These are phyloP conservation scores for Cephus cinctus DNA, from an alignment of 1,140 invertebrate genomes.

Conservation along the genomic window DNA sequence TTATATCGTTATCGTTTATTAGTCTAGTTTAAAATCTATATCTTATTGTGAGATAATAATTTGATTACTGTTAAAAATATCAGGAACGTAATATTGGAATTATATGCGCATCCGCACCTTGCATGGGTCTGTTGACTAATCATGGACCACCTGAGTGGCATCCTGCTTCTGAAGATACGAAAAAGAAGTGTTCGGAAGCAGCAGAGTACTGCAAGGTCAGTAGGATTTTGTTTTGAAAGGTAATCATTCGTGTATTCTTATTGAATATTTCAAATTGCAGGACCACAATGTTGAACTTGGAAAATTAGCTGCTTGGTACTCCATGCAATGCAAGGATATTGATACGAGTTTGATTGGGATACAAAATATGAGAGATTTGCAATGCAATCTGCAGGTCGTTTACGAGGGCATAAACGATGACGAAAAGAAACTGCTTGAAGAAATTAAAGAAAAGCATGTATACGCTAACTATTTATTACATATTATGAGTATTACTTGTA, in stretches of 20 bases:
- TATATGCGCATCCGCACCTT: conserved; percentile 78
- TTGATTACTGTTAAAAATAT: conserved; percentile 29
- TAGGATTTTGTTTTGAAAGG: conserved; percentile 4
- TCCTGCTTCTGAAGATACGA: conserved; percentile 70
- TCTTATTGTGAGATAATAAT: conserved; percentile 4
- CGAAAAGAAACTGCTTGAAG: conserved; percentile 61
- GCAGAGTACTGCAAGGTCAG: conserved; percentile 65
- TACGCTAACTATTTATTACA: no score
- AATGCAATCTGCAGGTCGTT: conserved; percentile 62
- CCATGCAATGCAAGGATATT: conserved; percentile 58
- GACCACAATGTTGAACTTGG: conserved; percentile 66
- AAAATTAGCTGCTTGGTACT: conserved; percentile 69
- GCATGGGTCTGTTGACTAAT: conserved; percentile 80
- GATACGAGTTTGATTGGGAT: conserved; percentile 71
- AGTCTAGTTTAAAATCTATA: background rate
- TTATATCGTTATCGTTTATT: background rate
- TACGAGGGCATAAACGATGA: conserved; percentile 61
- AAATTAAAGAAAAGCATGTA: conserved; percentile 66
- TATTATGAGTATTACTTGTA: no score
- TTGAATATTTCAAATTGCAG: conserved; percentile 39
- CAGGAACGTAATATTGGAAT: conserved; percentile 74
- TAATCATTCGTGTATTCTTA: background rate
- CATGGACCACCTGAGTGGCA: conserved; percentile 80
- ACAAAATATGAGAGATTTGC: conserved; percentile 62
- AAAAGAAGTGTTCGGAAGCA: conserved; percentile 63